These are phyloP conservation scores for Parochlus steinenii DNA, from an alignment of 2,888 invertebrate genomes.

Conservation along the genomic window DNA sequence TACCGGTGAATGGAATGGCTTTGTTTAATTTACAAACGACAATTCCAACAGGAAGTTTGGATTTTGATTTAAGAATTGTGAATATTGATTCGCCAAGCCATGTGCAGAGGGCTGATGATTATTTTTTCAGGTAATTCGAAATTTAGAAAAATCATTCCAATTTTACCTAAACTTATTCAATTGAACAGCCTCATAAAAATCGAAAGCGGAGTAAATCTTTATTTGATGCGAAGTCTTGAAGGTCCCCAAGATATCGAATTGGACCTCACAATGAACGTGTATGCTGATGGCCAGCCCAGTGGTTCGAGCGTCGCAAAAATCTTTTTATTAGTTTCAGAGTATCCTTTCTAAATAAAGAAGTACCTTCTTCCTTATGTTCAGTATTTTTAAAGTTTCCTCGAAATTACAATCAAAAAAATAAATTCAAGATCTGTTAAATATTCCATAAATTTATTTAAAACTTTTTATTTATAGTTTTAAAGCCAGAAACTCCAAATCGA, in stretches of 20 bases:
- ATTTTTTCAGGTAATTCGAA: conserved; percentile 36
- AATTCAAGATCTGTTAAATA: too few species aligned
- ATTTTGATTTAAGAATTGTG: conserved; percentile 56
- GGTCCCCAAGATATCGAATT: conserved; percentile 87
- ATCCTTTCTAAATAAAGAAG: conserved; percentile 62
- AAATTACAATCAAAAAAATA: too few species aligned
- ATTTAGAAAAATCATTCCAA: not conserved
- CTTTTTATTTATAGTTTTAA: too few species aligned
- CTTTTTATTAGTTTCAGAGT: conserved; percentile 70
- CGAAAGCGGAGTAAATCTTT: conserved; percentile 57
- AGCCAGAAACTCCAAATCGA: too few species aligned
- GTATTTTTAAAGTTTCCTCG: too few species aligned
- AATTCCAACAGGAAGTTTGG: conserved; percentile 49
- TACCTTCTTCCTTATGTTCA: too few species aligned
- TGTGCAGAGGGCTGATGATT: conserved; percentile 37
- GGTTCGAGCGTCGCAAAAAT: conserved; percentile 76
- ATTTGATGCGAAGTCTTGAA: conserved; percentile 50
- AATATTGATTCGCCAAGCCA: conserved; percentile 47
- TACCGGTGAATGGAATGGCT: conserved; percentile 41
- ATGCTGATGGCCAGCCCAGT: conserved; percentile 41
- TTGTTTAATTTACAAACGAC: conserved; percentile 83
- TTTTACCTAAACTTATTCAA: conserved; percentile 2
- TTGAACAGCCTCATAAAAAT: conserved; percentile 33
- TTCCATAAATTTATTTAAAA: too few species aligned
- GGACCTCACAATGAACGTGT: conserved; percentile 72